Evolutionary conservation across 2,888 invertebrate species (phyloP).

Genomic region (Yponomeuta malinellus): DNA sequence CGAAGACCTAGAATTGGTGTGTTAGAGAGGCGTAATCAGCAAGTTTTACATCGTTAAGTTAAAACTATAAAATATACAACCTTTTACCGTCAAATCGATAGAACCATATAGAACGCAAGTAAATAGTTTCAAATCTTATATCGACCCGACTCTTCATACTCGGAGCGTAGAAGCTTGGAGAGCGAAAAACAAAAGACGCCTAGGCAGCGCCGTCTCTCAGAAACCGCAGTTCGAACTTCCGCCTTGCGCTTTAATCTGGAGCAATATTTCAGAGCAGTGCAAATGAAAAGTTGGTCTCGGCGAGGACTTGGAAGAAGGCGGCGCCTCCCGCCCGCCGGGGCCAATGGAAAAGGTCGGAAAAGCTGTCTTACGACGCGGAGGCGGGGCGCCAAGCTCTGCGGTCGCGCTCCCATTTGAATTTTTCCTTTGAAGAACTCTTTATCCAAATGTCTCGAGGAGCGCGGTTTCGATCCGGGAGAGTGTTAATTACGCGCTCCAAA

Average conservation of each 20-base stretch:
- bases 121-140: background rate
- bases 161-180: background rate
- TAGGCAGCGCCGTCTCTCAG: conserved; percentile 49
- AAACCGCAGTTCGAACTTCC: conserved; percentile 65
- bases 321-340: conserved; percentile 54
- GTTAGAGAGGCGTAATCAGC: no score
- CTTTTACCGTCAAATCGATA: background rate
- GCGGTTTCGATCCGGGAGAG: conserved; percentile 27
- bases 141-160: background rate
- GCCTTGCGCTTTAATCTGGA: conserved; percentile 63
- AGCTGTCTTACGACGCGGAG: conserved; percentile 62
- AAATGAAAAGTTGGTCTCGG: conserved; percentile 72
- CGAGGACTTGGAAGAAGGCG: conserved; percentile 55
- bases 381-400: conserved; percentile 60
- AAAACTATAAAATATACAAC: no score
- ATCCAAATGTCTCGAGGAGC: conserved; percentile 50
- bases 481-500: conserved; percentile 7
- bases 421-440: conserved; percentile 69
- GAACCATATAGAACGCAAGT: background rate
- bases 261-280: conserved; percentile 71
- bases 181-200: conserved; percentile 20
- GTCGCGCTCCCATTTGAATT: conserved; percentile 68
- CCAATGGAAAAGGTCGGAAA: conserved; percentile 72
- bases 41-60: no score
- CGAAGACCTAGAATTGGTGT: no score